Conservation (phyloP, 1,140 invertebrate genomes). For the Centruroides sculpturatus region DNA sequence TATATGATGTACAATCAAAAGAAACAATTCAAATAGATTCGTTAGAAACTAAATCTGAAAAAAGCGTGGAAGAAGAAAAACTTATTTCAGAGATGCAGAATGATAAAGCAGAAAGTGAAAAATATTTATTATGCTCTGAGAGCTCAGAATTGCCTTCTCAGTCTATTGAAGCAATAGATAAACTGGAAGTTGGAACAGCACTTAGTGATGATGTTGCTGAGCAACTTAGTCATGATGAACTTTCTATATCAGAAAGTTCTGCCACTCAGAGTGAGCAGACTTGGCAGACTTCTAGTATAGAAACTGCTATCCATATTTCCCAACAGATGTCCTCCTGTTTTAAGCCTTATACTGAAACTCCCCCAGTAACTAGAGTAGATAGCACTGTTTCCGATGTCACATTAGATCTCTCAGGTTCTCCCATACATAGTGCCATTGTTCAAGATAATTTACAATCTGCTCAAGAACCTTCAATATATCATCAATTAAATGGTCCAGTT, state of each 20-base stretch:
- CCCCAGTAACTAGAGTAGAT: neutral
- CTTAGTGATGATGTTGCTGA: neutral
- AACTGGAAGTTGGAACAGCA: neutral
- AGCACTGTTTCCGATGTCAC: neutral
- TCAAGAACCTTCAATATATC: neutral
- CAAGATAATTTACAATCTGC: neutral
- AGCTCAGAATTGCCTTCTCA: neutral
- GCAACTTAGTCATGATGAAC: slow-evolving; percentile 11
- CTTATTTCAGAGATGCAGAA: neutral
- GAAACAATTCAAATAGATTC: neutral
- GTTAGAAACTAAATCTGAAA: neutral
- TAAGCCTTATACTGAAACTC: neutral
- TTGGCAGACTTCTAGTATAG: slow-evolving; percentile 17
- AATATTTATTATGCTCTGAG: neutral
- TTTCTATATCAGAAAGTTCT: slow-evolving; percentile 18
- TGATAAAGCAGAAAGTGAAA: neutral
- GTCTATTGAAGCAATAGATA: slow-evolving; percentile 5
- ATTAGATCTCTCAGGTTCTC: neutral
- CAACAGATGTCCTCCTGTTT: neutral
- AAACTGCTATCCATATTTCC: slow-evolving; percentile 14
- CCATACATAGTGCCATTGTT: no score
- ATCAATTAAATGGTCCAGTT: slow-evolving; percentile 35
- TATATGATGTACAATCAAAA: neutral
- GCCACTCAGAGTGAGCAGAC: slow-evolving; percentile 17
- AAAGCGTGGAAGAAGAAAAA: neutral